A percentile compares a stretch with the other conserved stretches of the same genome.
These are phyloP conservation scores for Caerostris extrusa DNA, from an alignment of 1,140 invertebrate genomes.

Conservation along the genomic window DNA sequence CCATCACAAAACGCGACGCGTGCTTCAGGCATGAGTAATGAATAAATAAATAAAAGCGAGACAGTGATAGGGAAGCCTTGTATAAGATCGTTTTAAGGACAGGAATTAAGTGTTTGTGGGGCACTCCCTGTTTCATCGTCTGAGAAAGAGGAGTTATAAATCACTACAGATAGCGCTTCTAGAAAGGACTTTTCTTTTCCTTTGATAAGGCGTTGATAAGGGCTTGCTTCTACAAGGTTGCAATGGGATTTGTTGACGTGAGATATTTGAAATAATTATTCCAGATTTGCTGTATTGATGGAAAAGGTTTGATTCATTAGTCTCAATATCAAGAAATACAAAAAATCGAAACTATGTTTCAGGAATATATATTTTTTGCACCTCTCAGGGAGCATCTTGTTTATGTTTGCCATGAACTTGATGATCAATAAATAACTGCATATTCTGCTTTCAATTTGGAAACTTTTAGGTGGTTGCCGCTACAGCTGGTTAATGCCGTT, in stretches of 20 bases:
- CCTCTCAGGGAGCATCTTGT: too few relatives aligned
- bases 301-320: background rate
- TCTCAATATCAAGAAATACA: too few relatives aligned
- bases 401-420: too few relatives aligned
- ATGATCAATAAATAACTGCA: too few relatives aligned
- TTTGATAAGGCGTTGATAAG: background rate
- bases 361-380: too few relatives aligned
- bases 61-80: background rate
- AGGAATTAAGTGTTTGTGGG: conserved; percentile 17
- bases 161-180: conserved; percentile 54
- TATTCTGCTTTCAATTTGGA: too few relatives aligned
- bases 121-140: conserved; percentile 22
- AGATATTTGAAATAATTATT: background rate
- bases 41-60: background rate
- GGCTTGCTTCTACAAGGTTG: background rate
- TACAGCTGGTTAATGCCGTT: too few relatives aligned
- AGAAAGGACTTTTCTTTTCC: conserved; percentile 21
- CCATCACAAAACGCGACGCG: background rate
- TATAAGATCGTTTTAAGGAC: conserved; percentile 43
- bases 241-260: background rate
- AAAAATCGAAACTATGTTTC: too few relatives aligned
- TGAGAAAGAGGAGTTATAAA: conserved; percentile 40
- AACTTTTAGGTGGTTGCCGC: too few relatives aligned
- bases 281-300: background rate
- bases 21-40: background rate